Conservation (phyloP, 2,113 vertebrate species). For the Oxyura jamaicensis region DNA sequence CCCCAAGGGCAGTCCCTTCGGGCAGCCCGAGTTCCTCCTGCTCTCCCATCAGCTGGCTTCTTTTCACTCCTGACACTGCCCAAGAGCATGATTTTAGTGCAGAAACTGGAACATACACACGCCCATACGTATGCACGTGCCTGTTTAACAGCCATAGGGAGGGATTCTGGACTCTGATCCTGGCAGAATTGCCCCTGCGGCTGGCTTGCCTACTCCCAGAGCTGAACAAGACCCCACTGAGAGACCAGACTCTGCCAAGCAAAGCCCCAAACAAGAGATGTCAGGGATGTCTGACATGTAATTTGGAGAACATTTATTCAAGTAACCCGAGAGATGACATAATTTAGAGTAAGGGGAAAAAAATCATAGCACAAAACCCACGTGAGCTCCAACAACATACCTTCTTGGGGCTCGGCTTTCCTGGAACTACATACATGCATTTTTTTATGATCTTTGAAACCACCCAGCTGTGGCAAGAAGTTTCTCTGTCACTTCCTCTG, state of each 20-base stretch:
- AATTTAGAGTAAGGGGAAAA: neutral
- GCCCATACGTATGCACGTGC: fast-evolving
- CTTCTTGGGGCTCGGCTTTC: neutral
- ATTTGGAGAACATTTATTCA: neutral
- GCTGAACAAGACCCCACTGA: neutral
- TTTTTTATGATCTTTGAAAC: conserved; percentile 24
- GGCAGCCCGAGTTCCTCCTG: neutral
- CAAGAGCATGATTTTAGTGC: neutral
- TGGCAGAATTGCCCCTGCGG: neutral
- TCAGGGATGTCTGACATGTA: neutral
- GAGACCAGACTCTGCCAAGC: neutral
- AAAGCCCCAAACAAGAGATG: neutral
- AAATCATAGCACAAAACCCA: neutral
- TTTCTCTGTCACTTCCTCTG: neutral
- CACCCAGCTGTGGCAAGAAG: neutral
- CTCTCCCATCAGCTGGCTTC: neutral
- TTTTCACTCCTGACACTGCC: neutral
- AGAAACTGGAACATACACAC: neutral
- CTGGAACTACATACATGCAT: neutral
- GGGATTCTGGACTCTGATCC: conserved; percentile 28
- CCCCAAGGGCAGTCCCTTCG: neutral
- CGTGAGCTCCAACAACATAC: neutral
- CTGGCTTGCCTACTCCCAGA: neutral
- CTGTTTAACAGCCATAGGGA: neutral
- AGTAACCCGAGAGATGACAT: neutral